Base-by-base conservation (phyloP, 2,797 vertebrate species). In the Limosa lapponica region DNA sequence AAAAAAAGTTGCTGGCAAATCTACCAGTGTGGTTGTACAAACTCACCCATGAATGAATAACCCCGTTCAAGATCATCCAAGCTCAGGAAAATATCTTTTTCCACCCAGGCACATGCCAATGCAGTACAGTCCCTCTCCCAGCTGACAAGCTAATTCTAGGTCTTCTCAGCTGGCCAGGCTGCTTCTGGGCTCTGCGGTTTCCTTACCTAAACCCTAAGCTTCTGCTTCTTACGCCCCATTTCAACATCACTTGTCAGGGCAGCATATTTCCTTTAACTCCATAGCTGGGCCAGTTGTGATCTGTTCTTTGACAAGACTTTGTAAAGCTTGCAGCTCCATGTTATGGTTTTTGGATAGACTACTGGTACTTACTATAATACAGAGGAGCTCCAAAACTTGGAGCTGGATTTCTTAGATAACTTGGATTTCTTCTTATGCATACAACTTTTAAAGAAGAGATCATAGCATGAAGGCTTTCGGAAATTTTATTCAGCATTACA, bases 41-140 rank as follows among this genome's bases (percentile, higher is more conserved):
- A 67, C 25, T 87, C 44, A 82, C 15, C 4, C 39, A 43, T 84
- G 66, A 94, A 92, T 96, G 83, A 96, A 94, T 89, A 93, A 92
- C n/a, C 9, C 37, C 41, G 6, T 89, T 94, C 71, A 95, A 80
- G 51, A 84, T 87, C n/a, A 75, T 82, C 51, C 80, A 93, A 77
- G 43, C 67, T 84, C 55, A 84, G 48, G 39, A 91, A 95, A 94
- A 52, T 34, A 58, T 89, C 36, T 72, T 84, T 93, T 90, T 90
- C 78, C 83, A 75, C 23, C 1, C 25, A 72, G 39, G 24, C 24
- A 55, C 37, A 39, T 62, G 49, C 36, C 54, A 83, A 24, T n/a
- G 34, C 34, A 65, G n/a, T 30, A 39, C 30, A 34, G 58, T 51
- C 19, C 23, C 23, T 52, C 79, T 87, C 52, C n/a, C 23, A 77